Evolutionary conservation across 2,888 invertebrate species (phyloP), one percentile per base, ranked within the genome.

Genomic region (Actias luna): DNA sequence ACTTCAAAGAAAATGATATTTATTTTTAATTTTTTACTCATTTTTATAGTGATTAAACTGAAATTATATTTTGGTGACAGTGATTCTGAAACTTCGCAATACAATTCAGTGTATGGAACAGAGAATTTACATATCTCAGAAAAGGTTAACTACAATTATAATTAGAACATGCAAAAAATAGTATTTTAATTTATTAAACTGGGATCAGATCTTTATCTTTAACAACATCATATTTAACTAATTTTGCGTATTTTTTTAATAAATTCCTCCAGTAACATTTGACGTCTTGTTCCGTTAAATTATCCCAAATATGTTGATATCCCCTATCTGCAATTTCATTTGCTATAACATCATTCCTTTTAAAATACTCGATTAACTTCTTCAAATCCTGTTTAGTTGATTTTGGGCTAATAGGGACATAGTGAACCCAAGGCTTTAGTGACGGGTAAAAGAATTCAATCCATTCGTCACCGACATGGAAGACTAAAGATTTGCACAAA

Each of bases 401-500:
- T 68, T 93, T 94, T 5, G 94, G 79, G 52, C 84, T 88, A 0
- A 99, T 94, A 0, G 99, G 99, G 69, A 99, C 94, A 83, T 98
- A 99, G 88, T 99, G 99, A 50, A 98, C 94, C 99, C 99, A 99
- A 0, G 99, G 98, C 83, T 96, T 96, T 77, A 99, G 87, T 12
- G 96, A 94, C 3, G 95, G 94, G 82, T 99, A 99, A 86, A 98
- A 99, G 85, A 99, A 99, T 90, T 99, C 99, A 46, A 95, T 90
- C 99, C 99, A 99, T 69, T 98, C 97, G 72, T 97, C 93, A 0
- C 98, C 99, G 1, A 99, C 98, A 84, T 99, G 99, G 78, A 99
- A 97, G 0, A 99, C 97, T 46, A 99, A 86, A 0, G 98, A 98
- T 74, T 96, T 95, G 82, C 99, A 99, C 0, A 99, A 90, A 77